phyloP scores from a whole-genome alignment of 2,113 vertebrate genomes.

The Candoia aspera region DNA sequence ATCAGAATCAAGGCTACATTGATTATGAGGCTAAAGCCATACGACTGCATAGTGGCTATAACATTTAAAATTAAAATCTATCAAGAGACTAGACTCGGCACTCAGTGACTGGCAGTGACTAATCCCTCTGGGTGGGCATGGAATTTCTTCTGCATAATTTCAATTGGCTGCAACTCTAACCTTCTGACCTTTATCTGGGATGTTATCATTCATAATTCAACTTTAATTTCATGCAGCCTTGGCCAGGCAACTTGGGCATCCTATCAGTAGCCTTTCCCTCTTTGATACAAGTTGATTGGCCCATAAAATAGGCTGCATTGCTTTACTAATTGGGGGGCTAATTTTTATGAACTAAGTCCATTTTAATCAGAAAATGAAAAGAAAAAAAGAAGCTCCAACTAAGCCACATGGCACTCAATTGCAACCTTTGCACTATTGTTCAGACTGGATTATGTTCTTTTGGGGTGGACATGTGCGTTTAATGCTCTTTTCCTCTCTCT shows the following conservation, averaged over 20 bases:
- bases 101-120: background rate
- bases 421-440: conserved; percentile 61
- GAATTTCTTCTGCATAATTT: background rate
- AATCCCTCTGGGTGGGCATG: background rate
- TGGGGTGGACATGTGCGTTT: conserved; percentile 36
- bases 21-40: background rate
- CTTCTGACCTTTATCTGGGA: background rate
- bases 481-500: background rate
- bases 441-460: conserved; percentile 55
- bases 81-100: background rate
- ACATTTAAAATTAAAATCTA: background rate
- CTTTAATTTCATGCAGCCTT: conserved; percentile 3
- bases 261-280: background rate
- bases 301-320: conserved; percentile 2
- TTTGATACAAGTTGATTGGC: conserved; percentile 9
- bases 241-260: background rate
- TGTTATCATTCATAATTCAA: conserved; percentile 16
- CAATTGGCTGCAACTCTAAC: background rate
- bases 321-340: background rate
- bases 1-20: background rate
- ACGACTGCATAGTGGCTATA: background rate
- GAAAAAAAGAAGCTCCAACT: conserved; percentile 24
- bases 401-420: conserved; percentile 38
- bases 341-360: conserved; percentile 28
- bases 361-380: conserved; percentile 40